Percentiles rank a stretch among this genome's conserved stretches.
These are phyloP conservation scores for Babylonia areolata DNA, from an alignment of 1,140 invertebrate species.

Conservation along the genomic window DNA sequence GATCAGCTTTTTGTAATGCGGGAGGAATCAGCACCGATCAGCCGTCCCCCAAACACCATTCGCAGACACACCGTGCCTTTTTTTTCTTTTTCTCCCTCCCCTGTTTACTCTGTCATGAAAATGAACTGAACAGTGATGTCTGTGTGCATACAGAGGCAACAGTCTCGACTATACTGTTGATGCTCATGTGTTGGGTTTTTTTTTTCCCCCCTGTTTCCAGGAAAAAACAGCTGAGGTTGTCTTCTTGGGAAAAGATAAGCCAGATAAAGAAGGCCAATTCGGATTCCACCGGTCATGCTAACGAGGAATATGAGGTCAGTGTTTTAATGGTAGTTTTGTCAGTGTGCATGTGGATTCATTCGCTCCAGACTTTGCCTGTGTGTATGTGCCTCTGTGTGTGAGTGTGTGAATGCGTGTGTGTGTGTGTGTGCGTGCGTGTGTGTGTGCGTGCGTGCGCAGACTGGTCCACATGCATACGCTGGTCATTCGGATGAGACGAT, in stretches of 20 bases:
- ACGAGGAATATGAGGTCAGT: slow-evolving; percentile 29
- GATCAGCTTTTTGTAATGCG: no score
- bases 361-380: not conserved
- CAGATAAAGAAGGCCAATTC: slow-evolving; percentile 19
- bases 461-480: no score
- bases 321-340: not conserved
- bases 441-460: no score
- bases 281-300: not conserved
- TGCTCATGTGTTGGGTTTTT: not conserved
- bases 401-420: no score
- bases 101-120: not conserved
- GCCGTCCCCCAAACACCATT: no score
- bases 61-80: no score
- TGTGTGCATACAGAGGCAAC: not conserved
- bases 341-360: not conserved
- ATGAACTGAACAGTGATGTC: not conserved
- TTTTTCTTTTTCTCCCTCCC: no score
- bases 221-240: slow-evolving; percentile 5
- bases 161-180: not conserved
- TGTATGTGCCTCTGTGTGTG: no score
- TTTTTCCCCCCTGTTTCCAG: not conserved
- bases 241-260: slow-evolving; percentile 10
- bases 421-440: no score
- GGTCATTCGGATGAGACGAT: no score
- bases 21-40: no score